Evolutionary conservation across 2,797 vertebrate species (phyloP).

Genomic region (Chromis chromis): DNA sequence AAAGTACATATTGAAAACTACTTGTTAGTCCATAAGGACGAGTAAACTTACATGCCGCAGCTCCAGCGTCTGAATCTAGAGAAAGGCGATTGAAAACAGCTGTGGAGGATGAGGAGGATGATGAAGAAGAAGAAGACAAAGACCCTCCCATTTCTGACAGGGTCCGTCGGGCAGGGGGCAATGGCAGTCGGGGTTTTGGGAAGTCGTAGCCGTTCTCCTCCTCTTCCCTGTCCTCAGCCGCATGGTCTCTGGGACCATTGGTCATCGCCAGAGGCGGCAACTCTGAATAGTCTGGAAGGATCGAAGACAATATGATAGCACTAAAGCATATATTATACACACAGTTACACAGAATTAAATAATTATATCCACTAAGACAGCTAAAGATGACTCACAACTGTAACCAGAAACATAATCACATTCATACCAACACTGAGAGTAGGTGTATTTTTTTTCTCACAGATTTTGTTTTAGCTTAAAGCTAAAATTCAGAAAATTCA

Average conservation of each 20-base stretch:
- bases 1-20: background rate
- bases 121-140: conserved; percentile 83
- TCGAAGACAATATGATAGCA: background rate
- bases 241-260: conserved; percentile 80
- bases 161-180: conserved; percentile 86
- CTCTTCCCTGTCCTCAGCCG: conserved; percentile 84
- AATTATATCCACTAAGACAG: background rate
- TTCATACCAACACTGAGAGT: conserved; percentile 1
- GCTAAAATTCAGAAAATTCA: conserved; percentile 1
- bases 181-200: conserved; percentile 87
- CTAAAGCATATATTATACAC: background rate
- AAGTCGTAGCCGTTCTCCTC: conserved; percentile 92
- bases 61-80: conserved; percentile 86
- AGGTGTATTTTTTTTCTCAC: background rate
- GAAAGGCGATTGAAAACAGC: conserved; percentile 88
- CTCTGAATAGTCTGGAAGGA: conserved; percentile 84
- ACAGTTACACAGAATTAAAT: too few relatives aligned
- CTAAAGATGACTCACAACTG: conserved; percentile 18
- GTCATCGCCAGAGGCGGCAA: conserved; percentile 76
- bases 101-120: conserved; percentile 70
- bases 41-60: conserved; percentile 69
- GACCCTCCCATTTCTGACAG: conserved; percentile 90
- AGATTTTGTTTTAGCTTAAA: conserved; percentile 1
- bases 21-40: background rate
- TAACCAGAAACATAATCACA: background rate